phyloP scores from a whole-genome alignment of 2,113 vertebrate species.

The Otis tarda region DNA sequence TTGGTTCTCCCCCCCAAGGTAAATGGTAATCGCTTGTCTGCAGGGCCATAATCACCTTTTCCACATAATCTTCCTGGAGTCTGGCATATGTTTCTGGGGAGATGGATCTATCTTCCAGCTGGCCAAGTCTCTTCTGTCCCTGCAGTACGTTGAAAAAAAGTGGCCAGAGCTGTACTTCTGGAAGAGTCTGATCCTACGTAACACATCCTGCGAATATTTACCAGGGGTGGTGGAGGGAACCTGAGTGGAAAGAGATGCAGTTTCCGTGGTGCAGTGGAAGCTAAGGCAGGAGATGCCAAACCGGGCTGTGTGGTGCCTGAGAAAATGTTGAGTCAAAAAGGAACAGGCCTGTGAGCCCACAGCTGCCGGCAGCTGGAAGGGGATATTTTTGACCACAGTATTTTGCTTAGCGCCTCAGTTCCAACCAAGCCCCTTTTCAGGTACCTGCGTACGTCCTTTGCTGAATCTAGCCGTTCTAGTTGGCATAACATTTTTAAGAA shows the following conservation, averaged over 20 bases:
- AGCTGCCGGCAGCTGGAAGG: background rate
- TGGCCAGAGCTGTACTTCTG: background rate
- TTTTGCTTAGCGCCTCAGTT: background rate
- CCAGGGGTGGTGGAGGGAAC: background rate
- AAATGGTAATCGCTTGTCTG: background rate
- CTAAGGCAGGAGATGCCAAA: background rate
- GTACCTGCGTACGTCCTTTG: background rate
- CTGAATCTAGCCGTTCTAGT: background rate
- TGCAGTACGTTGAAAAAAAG: background rate
- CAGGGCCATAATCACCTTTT: background rate
- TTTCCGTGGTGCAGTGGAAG: background rate
- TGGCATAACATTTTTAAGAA: background rate
- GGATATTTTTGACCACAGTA: background rate
- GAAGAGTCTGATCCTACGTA: background rate
- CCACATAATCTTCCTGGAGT: background rate
- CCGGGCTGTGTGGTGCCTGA: background rate
- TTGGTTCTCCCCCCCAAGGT: background rate
- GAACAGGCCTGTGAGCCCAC: background rate
- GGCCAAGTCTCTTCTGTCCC: background rate
- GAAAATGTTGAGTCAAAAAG: background rate
- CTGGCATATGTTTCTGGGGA: background rate
- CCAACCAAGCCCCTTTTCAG: background rate
- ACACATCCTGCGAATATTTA: background rate
- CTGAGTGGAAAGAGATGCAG: background rate
- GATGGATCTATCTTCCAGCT: background rate